Conservation (phyloP, 2,113 vertebrate genomes). For the Dromaius novaehollandiae region DNA sequence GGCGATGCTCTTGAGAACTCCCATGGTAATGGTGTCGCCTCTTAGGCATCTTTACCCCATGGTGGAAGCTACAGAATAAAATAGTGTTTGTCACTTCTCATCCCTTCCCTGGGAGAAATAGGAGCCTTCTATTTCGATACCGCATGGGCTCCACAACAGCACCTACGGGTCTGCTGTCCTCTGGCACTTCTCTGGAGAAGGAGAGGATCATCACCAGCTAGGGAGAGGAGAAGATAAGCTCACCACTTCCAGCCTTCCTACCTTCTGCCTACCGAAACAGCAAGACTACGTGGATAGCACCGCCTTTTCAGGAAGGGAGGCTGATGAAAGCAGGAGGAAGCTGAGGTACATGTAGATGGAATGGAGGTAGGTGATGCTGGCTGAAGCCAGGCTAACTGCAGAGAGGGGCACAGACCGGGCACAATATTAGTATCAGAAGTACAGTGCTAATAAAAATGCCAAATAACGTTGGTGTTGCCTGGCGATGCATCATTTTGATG, state of each 20-base stretch:
- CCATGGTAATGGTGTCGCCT: background rate
- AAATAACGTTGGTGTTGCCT: fast-evolving
- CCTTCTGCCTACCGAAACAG: fast-evolving
- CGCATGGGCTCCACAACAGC: fast-evolving
- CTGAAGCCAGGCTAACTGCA: background rate
- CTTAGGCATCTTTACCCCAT: background rate
- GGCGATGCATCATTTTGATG: background rate
- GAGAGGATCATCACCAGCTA: background rate
- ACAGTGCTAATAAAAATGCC: fast-evolving
- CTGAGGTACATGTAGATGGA: background rate
- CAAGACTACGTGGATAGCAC: fast-evolving
- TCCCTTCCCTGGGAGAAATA: background rate
- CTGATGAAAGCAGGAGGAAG: background rate
- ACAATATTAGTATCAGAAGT: fast-evolving
- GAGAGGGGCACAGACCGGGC: fast-evolving
- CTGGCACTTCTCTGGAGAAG: background rate
- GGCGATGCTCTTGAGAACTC: background rate
- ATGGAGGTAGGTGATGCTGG: background rate
- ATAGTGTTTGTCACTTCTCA: background rate
- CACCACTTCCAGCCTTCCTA: background rate
- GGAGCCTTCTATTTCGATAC: background rate
- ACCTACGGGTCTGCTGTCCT: fast-evolving
- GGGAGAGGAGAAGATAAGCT: background rate
- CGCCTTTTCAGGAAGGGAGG: background rate
- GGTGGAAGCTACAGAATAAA: background rate